Evolutionary conservation across 2,113 vertebrate species (phyloP), one percentile per base, ranked within the genome.

Genomic region (Crotalus viridis): DNA sequence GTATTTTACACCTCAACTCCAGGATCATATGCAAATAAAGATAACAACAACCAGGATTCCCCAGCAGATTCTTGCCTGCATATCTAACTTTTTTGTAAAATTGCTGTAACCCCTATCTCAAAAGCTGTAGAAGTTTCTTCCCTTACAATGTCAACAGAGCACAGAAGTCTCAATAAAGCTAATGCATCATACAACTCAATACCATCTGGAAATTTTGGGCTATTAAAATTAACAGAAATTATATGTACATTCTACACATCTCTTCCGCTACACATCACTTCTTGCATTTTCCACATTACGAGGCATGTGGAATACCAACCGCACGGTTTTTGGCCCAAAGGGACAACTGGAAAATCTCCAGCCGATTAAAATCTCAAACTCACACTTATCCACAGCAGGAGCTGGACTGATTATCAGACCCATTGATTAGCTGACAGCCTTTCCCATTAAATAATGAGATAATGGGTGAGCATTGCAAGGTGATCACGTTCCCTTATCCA

Each of bases 361-460:
- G 64, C 85, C 88, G 10, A 56, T 85, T 88, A 61, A 86, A 12
- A 10, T 87, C 52, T 90, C 59, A 46, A 54, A 64, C 17, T 88
- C 88, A 24, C 24, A 13, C 56, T 93, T 87, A 55, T 51, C 24
- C 74, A 7, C 57, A 26, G 87, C 24, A 28, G 74, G 8, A 28
- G 46, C 89, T 12, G 61, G 33, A 88, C 52, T 0, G 2, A 86
- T 64, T 2, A 88, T 64, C 0, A 90, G 87, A 91, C n/a, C 46
- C 56, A 26, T 0, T 13, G 56, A 92, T 91, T 51, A 89, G 52
- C 89, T 94, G 86, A 89, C 59, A 90, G 91, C n/a, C 56, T 51
- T 46, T 90, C 90, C 48, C 89, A 54, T 13, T 39, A 46, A 91
- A 87, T 28, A 90, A 19, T 15, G 57, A 48, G 43, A n/a, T 89